phyloP scores from a whole-genome alignment of 2,113 vertebrate species.

The Syrmaticus mikado region DNA sequence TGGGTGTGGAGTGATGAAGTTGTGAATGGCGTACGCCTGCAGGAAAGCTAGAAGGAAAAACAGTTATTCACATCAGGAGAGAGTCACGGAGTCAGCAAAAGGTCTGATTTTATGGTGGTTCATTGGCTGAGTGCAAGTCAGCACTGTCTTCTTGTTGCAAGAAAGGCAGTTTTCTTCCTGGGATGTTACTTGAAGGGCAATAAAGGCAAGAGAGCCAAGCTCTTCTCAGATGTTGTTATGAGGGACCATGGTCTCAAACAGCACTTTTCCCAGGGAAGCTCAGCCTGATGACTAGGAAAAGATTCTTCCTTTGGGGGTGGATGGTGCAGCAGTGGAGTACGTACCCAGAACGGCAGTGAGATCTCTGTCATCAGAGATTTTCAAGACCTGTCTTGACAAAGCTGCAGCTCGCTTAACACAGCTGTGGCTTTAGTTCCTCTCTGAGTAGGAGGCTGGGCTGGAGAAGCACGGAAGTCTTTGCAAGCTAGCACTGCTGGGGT shows the following conservation, averaged over 20 bases:
- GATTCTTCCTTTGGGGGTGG: neutral
- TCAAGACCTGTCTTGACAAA: neutral
- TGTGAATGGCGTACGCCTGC: neutral
- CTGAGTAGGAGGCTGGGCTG: neutral
- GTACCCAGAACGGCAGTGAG: neutral
- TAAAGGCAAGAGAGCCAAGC: neutral
- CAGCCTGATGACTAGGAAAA: neutral
- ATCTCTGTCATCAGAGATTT: neutral
- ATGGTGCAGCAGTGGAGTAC: neutral
- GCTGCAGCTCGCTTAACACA: neutral
- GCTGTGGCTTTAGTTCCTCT: neutral
- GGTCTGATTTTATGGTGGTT: neutral
- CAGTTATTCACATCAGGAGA: neutral
- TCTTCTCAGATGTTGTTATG: neutral
- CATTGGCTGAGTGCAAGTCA: neutral
- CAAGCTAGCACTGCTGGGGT: neutral
- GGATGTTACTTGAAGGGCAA: fast-evolving
- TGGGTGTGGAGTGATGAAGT: neutral
- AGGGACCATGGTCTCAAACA: neutral
- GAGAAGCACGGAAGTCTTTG: neutral
- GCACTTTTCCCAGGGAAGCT: neutral
- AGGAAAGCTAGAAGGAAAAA: neutral
- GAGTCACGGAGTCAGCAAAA: neutral
- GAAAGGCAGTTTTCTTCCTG: neutral
- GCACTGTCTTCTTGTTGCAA: neutral